Evolutionary conservation across 2,888 invertebrate genomes (phyloP).

Genomic region (Lordiphosa fenestrarum): DNA sequence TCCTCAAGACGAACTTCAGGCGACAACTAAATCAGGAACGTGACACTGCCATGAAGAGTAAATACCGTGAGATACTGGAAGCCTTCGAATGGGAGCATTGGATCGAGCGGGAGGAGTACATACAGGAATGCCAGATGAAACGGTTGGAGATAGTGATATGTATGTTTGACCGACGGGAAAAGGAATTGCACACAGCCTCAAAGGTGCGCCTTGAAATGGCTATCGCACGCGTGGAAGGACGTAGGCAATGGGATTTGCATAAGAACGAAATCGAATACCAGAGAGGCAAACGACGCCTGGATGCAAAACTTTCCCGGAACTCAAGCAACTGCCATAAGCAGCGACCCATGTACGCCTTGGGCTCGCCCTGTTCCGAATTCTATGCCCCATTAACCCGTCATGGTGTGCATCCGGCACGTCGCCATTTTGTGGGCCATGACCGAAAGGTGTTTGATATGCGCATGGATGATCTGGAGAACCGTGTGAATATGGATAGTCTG

Average conservation of each 20-base stretch:
- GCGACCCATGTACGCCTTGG: conserved; percentile 81
- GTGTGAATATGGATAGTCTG: conserved; percentile 55
- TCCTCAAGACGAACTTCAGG: conserved; percentile 82
- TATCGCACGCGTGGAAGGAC: conserved; percentile 81
- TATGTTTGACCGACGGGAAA: conserved; percentile 84
- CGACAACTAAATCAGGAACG: conserved; percentile 82
- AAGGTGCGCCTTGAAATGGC: conserved; percentile 81
- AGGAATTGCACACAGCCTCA: conserved; percentile 69
- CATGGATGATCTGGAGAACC: conserved; percentile 75
- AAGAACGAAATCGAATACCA: conserved; percentile 80
- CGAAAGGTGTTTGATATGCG: conserved; percentile 72
- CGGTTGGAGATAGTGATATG: conserved; percentile 82
- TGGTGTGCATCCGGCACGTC: conserved; percentile 84
- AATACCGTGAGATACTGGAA: conserved; percentile 84
- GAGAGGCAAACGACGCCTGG: conserved; percentile 82
- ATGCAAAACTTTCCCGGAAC: conserved; percentile 78
- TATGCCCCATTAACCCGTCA: conserved; percentile 84
- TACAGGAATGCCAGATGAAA: conserved; percentile 86
- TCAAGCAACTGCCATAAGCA: conserved; percentile 79
- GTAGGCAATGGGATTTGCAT: conserved; percentile 82
- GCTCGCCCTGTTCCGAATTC: conserved; percentile 83
- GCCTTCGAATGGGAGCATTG: conserved; percentile 92
- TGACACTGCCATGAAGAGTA: conserved; percentile 47
- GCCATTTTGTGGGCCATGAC: conserved; percentile 80
- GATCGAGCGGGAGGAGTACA: conserved; percentile 90